Base-by-base conservation (phyloP, 2,888 invertebrate genomes). In the Argyresthia goedartella region DNA sequence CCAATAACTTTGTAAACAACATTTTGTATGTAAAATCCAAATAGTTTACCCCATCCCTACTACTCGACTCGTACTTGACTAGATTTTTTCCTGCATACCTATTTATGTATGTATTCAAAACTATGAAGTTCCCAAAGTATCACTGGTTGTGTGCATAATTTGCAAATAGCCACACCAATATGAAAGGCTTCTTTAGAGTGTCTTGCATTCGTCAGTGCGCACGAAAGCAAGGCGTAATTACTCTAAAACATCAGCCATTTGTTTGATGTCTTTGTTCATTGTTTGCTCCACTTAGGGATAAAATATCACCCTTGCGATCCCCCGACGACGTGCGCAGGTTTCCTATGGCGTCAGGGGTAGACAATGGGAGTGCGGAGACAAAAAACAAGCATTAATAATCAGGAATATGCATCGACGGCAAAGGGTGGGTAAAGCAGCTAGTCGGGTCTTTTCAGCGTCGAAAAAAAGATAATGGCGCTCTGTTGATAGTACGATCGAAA, bases 211-310 rank as follows among this genome's bases (percentile, higher is more conserved):
- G 81, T 75, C 76, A 74, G 76, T 81, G 76, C 72, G 76, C 76
- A 77, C 78, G 82, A 75, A 81, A 81, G 81, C 76, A 71, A 77
- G 77, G 75, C 76, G 84, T 85, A 85, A 86, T 86, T 85, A 85
- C 84, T 85, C 86, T 82, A 85, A 86, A 86, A 85, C 85, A 82
- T 81, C 81, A 78, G 81, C 81, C 84, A 86, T 86, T 85, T 85
- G 84, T 86, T 85, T 85, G 86, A 86, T 84, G 86, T 84, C 86
- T 86, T 82, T 86, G 84, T 85, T 81, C 81, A 76, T 76, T 84
- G 85, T 84, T 84, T 82, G 81, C 76, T 81, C 78, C 82, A 82
- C 82, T 85, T 80, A 81, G 79, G 76, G 77, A 74, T 74, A 76
- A 75, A 74, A 52, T 47, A 81, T 82, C 81, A 73, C 82, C 85